These are phyloP conservation scores for Ellobium chinense DNA, from an alignment of 2,888 invertebrate genomes.

Conservation along the genomic window DNA sequence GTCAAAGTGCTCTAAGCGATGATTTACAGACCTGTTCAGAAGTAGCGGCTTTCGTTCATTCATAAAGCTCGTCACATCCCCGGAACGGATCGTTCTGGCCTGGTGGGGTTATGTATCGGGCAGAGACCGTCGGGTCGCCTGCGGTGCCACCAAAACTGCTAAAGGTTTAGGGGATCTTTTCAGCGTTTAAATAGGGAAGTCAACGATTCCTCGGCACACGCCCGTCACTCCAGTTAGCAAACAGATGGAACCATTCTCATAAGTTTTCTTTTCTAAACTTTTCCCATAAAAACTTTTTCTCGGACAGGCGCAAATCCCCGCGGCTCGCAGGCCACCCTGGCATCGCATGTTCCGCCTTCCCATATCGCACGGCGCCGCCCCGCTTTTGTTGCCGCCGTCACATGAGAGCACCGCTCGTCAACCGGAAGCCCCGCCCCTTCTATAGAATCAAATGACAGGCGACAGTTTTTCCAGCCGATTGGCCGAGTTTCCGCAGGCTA, in stretches of 20 bases:
- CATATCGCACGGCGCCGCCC: constrained; percentile 7
- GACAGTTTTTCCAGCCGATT: not conserved
- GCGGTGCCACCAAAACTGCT: not conserved
- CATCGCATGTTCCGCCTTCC: not conserved
- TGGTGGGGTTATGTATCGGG: too few species aligned
- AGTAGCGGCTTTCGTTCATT: too few species aligned
- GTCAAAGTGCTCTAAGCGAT: too few species aligned
- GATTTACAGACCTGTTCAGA: too few species aligned
- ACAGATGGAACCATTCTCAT: constrained; percentile 43
- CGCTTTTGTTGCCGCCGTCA: not conserved
- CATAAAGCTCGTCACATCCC: too few species aligned
- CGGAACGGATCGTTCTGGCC: too few species aligned
- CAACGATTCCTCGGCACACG: constrained; percentile 1
- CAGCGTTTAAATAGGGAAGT: constrained; percentile 29
- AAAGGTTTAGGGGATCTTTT: not conserved
- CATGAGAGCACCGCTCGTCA: not conserved
- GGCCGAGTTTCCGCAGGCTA: not conserved
- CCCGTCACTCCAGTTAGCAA: constrained; percentile 9
- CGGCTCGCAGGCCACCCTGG: not conserved
- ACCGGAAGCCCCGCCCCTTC: constrained; percentile 11
- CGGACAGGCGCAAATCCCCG: not conserved
- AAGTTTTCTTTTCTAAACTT: constrained; percentile 16
- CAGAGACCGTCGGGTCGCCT: not conserved
- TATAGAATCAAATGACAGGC: not conserved
- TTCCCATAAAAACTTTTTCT: constrained; percentile 1